A percentile compares a stretch with the other conserved stretches of the same genome.
phyloP scores from a whole-genome alignment of 2,113 vertebrate species.

The Neogale vison region DNA sequence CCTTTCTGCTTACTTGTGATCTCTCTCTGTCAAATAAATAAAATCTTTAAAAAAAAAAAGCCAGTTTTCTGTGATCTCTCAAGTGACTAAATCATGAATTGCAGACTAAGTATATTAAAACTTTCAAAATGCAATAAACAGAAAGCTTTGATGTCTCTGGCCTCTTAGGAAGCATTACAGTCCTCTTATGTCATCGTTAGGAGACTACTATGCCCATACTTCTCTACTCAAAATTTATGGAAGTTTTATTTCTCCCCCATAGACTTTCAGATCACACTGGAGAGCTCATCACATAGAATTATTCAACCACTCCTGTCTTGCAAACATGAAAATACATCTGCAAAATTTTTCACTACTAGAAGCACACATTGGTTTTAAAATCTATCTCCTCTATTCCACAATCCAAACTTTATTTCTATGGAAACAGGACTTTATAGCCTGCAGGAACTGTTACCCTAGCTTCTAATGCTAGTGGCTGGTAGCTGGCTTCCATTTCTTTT shows the following conservation, averaged over 20 bases:
- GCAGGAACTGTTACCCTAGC: not conserved
- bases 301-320: not conserved
- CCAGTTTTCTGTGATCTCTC: not conserved
- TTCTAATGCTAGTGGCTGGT: not conserved
- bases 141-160: slow-evolving; percentile 9
- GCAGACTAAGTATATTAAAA: slow-evolving; percentile 18
- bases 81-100: slow-evolving; percentile 25
- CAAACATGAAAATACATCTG: slow-evolving; percentile 21
- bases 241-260: not conserved
- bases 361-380: not conserved
- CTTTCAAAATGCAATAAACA: slow-evolving; percentile 40
- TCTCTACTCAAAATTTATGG: slow-evolving; percentile 32
- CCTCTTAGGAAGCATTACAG: not conserved
- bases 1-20: too few species aligned
- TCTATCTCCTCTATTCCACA: not conserved
- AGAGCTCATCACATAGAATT: slow-evolving; percentile 8
- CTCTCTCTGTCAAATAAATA: too few species aligned
- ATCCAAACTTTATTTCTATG: slow-evolving; percentile 43
- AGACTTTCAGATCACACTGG: slow-evolving; percentile 21
- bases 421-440: not conserved
- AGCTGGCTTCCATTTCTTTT: slow-evolving; percentile 31
- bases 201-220: not conserved
- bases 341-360: not conserved
- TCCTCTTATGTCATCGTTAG: slow-evolving; percentile 8
- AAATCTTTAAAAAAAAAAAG: not conserved